Conservation (phyloP, 2,888 invertebrate species). For the Ormyrus labotus region DNA sequence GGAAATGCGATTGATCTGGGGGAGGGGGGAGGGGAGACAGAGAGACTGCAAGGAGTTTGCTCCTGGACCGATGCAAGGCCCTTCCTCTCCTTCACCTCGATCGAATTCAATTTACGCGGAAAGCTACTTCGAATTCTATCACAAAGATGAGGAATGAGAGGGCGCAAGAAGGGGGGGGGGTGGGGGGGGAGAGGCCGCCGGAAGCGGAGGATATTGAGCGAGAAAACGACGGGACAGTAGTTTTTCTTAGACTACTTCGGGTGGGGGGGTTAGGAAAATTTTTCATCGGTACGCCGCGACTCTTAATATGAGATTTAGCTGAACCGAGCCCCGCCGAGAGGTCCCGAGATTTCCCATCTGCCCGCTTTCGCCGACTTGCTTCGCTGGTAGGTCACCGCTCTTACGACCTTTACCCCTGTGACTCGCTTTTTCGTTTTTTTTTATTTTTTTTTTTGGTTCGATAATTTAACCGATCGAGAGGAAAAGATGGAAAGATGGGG, state of each 20-base stretch:
- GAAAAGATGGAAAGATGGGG: no score
- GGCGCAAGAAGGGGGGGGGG: neutral
- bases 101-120: conserved; percentile 50
- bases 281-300: conserved; percentile 37
- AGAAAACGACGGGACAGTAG: neutral
- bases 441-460: no score
- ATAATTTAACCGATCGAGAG: conserved; percentile 5
- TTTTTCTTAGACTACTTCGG: no score
- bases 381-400: no score
- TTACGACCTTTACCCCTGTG: no score
- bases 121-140: neutral
- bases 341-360: no score
- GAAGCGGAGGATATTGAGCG: neutral
- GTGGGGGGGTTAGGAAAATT: conserved; percentile 37
- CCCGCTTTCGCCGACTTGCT: no score
- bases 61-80: neutral
- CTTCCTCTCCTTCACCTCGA: conserved; percentile 1
- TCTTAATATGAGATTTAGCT: conserved; percentile 45
- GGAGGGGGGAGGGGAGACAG: neutral
- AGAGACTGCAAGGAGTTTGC: neutral
- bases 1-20: conserved; percentile 40
- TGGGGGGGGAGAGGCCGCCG: neutral
- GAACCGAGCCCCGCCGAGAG: neutral
- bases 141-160: conserved; percentile 43
- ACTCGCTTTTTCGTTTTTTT: no score